Conservation (phyloP, 2,113 vertebrate species). For the Orycteropus afer region DNA sequence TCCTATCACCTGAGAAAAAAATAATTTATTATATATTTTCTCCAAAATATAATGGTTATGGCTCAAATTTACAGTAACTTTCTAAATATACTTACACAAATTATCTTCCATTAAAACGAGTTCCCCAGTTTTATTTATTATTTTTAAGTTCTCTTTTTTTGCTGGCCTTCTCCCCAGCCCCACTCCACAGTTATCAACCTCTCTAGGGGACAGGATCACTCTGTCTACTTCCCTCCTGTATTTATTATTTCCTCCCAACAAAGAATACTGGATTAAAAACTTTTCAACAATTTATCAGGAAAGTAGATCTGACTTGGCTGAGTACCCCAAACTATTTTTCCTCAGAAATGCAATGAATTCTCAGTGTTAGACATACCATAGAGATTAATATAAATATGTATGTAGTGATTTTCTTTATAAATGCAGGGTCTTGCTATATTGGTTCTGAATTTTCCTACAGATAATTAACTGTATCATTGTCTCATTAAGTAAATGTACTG, state of each 20-base stretch:
- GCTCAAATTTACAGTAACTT: neutral
- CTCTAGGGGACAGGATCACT: neutral
- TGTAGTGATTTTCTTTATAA: slow-evolving; percentile 21
- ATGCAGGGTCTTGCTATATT: neutral
- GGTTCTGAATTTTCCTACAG: slow-evolving; percentile 48
- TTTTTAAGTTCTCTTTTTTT: neutral
- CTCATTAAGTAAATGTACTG: slow-evolving; percentile 62
- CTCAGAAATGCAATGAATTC: slow-evolving; percentile 48
- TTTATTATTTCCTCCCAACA: neutral
- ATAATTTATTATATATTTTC: neutral
- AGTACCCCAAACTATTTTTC: slow-evolving; percentile 6
- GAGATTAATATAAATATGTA: slow-evolving; percentile 42
- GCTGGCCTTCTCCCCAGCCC: neutral
- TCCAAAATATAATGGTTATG: neutral
- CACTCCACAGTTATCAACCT: neutral
- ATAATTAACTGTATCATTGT: slow-evolving; percentile 63
- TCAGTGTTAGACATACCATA: neutral
- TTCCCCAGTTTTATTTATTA: neutral
- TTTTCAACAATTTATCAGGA: slow-evolving; percentile 19
- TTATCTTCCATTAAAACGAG: neutral
- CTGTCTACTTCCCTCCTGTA: neutral
- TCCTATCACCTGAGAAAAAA: slow-evolving; percentile 11
- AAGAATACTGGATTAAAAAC: slow-evolving; percentile 31
- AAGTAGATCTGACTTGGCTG: slow-evolving; percentile 11
- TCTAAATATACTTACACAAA: neutral